Evolutionary conservation across 2,797 vertebrate genomes (phyloP), one percentile per base, ranked within the genome.

Genomic region (Phoeniculus purpureus): DNA sequence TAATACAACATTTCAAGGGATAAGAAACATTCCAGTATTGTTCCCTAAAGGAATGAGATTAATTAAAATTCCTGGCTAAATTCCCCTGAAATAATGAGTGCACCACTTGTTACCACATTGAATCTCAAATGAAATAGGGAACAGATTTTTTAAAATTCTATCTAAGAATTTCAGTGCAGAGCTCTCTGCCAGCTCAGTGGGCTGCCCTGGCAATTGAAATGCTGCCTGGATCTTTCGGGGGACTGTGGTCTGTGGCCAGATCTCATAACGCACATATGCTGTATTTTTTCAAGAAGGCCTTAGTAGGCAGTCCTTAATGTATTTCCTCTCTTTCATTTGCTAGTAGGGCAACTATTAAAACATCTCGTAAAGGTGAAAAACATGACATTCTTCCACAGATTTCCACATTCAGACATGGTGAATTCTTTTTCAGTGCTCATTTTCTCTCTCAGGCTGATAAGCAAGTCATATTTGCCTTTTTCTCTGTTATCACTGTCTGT

Each of bases 51-150:
- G 58, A 91, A 73, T 47, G 0, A 0, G 54, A 73, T 87, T 94
- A 90, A 94, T 92, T 90, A 91, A 91, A 60, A 45, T 62, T 92
- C 40, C 72, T 94, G 83, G 71, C 75, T 92, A 90, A 80, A 91
- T 85, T 93, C 78, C 61, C 25, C 25, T 60, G 78, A 85, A 92
- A 80, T 88, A 79, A 84, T 43, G 74, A 92, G 32, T 48, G 15
- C 81, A 34, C 29, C 26, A 45, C 56, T 92, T 70, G 43, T 73
- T 88, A 86, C 80, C 12, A 56, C 62, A n/a, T 45, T 81, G 74
- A 14, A 59, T 67, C 56, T 84, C 80, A 86, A 91, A 79, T 58
- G 50, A 93, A 89, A 85, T 16, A 34, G 37, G 50, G 50, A 92
- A 90, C 81, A 91, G 74, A 76, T 88, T 94, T 93, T 71, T 81